Evolutionary conservation across 2,888 invertebrate genomes (phyloP).

Genomic region (Nomada ruficornis): DNA sequence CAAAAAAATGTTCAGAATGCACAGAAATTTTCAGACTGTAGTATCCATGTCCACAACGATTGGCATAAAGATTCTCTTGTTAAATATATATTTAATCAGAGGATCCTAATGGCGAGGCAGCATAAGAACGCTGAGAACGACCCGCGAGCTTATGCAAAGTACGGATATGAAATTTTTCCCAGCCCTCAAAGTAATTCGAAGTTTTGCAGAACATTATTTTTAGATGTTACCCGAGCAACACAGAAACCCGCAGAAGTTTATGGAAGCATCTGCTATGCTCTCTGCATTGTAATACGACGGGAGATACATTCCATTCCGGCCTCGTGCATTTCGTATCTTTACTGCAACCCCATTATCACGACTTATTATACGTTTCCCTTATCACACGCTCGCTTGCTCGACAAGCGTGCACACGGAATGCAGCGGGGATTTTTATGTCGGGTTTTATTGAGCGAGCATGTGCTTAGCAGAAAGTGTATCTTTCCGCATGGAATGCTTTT

Average conservation of each 20-base stretch:
- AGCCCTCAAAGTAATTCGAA: constrained; percentile 26
- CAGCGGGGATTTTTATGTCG: constrained; percentile 65
- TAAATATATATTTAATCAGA: constrained; percentile 7
- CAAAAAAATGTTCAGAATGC: not conserved
- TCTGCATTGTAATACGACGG: constrained; percentile 43
- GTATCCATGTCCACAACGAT: not conserved
- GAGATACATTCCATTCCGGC: constrained; percentile 47
- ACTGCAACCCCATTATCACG: constrained; percentile 60
- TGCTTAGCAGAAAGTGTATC: constrained; percentile 15
- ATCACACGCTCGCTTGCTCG: constrained; percentile 53
- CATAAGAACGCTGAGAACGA: not conserved
- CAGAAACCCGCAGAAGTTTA: constrained; percentile 13
- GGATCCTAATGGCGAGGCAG: not conserved
- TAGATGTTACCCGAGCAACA: not conserved
- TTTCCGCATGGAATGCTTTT: constrained; percentile 6
- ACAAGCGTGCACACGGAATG: constrained; percentile 66
- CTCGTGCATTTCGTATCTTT: constrained; percentile 53
- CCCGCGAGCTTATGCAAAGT: not conserved
- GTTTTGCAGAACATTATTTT: not conserved
- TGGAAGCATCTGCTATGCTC: constrained; percentile 36
- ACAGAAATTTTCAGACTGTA: not conserved
- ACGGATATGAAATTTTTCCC: constrained; percentile 9
- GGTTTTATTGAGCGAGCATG: constrained; percentile 36
- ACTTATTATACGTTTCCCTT: constrained; percentile 64
- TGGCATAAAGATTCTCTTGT: constrained; percentile 5